Conservation (phyloP, 2,888 invertebrate genomes). For the Lumbricus terrestris region DNA sequence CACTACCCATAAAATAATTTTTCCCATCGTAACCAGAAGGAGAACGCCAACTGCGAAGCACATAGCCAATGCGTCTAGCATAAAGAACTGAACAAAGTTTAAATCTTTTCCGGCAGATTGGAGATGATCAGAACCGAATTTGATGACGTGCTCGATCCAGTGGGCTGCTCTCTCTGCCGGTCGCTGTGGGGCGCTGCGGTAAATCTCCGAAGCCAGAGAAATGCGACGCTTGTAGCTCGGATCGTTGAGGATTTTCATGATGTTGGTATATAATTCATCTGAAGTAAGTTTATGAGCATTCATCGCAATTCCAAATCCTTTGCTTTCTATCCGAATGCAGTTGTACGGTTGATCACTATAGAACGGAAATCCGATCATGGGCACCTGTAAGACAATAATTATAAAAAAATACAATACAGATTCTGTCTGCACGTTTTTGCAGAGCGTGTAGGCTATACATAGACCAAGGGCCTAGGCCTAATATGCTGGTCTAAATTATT, state of each 20-base stretch:
- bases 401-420: background rate
- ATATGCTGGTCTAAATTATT: background rate
- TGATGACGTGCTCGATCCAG: constrained; percentile 28
- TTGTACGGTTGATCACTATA: constrained; percentile 20
- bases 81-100: background rate
- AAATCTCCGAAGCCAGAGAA: constrained; percentile 23
- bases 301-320: constrained; percentile 19
- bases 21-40: background rate
- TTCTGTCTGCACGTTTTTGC: background rate
- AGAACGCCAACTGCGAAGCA: background rate
- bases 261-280: background rate
- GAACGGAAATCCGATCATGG: constrained; percentile 23
- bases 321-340: constrained; percentile 5
- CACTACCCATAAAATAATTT: background rate
- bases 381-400: no score
- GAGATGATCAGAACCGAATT: constrained; percentile 23
- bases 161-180: constrained; percentile 22
- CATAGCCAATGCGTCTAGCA: background rate
- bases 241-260: constrained; percentile 18
- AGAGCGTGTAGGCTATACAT: no score
- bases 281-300: background rate
- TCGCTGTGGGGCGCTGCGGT: background rate
- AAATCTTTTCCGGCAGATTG: constrained; percentile 15
- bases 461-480: no score
- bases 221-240: constrained; percentile 11